These are phyloP conservation scores for Leptatherina wallacei DNA, from an alignment of 2,797 vertebrate genomes.

Conservation along the genomic window DNA sequence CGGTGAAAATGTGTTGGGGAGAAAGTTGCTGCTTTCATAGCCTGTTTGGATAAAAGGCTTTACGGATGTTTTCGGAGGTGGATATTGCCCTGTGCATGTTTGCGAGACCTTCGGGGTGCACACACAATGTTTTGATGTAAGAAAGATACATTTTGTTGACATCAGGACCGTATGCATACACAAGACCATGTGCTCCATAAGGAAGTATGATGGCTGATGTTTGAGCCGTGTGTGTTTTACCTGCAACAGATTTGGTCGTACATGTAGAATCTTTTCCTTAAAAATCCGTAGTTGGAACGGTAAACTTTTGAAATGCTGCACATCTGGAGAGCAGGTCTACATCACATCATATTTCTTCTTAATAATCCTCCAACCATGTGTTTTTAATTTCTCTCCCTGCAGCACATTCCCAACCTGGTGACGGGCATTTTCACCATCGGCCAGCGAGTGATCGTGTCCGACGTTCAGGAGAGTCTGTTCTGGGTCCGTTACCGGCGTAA, in stretches of 20 bases:
- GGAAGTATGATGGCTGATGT: background rate
- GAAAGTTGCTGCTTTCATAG: background rate
- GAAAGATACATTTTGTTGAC: slow-evolving; percentile 3
- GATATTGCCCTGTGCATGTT: background rate
- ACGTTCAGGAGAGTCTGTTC: slow-evolving; percentile 97
- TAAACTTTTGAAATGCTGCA: no score
- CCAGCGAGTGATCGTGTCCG: slow-evolving; percentile 93
- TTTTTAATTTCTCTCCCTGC: background rate
- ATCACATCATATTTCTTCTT: background rate
- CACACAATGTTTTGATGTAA: background rate
- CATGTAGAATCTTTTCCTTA: background rate
- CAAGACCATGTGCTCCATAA: background rate
- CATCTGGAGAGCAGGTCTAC: no score
- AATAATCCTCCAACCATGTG: background rate
- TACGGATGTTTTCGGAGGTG: background rate
- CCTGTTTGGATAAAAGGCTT: background rate
- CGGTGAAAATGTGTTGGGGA: background rate
- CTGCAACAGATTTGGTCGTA: background rate
- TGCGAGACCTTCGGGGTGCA: background rate
- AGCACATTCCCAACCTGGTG: slow-evolving; percentile 97
- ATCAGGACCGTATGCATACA: background rate
- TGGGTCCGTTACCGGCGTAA: slow-evolving; percentile 97
- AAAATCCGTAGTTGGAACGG: no score
- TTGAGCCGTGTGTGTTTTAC: background rate
- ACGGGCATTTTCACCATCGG: slow-evolving; percentile 94